phyloP scores from a whole-genome alignment of 2,797 vertebrate genomes.

The Cossypha heuglini region DNA sequence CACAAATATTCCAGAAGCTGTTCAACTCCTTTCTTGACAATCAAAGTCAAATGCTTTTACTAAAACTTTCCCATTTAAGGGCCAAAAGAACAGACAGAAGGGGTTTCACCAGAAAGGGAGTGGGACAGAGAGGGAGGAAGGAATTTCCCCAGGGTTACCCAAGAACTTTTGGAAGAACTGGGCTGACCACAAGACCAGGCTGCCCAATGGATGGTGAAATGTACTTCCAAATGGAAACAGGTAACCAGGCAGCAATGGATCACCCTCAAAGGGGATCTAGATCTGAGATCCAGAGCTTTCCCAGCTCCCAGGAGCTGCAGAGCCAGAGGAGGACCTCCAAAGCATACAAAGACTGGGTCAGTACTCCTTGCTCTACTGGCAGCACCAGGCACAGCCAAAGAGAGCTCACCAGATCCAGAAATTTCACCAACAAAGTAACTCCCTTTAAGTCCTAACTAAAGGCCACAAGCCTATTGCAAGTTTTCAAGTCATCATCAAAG shows the following conservation, averaged over 20 bases:
- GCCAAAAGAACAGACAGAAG: neutral
- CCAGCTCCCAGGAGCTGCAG: neutral
- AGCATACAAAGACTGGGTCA: neutral
- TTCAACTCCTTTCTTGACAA: neutral
- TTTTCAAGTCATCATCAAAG: neutral
- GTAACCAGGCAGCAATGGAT: neutral
- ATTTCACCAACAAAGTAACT: neutral
- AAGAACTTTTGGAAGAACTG: neutral
- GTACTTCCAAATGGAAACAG: fast-evolving
- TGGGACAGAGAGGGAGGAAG: neutral
- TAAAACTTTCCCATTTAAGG: neutral
- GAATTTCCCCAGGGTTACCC: neutral
- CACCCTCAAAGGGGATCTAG: neutral
- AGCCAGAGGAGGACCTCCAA: neutral
- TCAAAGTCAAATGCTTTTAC: neutral
- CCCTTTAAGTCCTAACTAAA: neutral
- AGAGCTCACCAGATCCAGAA: neutral
- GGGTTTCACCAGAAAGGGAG: neutral
- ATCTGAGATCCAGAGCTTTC: neutral
- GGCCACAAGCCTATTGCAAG: neutral
- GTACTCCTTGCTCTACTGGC: neutral
- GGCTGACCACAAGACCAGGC: neutral
- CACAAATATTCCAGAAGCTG: neutral
- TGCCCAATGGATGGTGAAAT: neutral
- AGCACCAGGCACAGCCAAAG: fast-evolving